Evolutionary conservation across 1,140 invertebrate species (phyloP), one percentile per base, ranked within the genome.

Genomic region (Probaryconus sp.): DNA sequence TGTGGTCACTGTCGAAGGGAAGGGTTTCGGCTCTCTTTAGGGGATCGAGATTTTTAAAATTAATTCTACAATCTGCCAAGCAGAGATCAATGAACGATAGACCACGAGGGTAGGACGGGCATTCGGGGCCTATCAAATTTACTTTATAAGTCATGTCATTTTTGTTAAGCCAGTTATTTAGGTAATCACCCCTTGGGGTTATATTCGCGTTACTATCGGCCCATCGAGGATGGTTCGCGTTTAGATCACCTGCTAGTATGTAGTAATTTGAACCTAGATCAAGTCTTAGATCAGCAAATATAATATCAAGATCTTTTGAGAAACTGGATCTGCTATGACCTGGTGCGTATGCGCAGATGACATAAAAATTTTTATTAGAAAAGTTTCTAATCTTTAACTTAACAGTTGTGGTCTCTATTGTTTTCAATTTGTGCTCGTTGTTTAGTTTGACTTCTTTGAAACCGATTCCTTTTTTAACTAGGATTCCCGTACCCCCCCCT

Each of bases 171-270:
- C 71, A 74, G 7, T 47, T 51, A 0, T 26, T 14, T 6, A 74
- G 13, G 5, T 58, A 48, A 3, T 14, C 31, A 5, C 72, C 65
- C 26, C 72, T 50, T 6, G 24, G 17, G 6, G 64, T 70, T 6
- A 2, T 43, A 6, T 7, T 31, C 5, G 11, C 10, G 6, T 26
- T 40, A 2, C 3, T 3, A 7, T 45, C n/a, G 3, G 17, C 18
- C 60, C 50, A 73, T 10, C 18, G 5, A 5, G 9, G n/a, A 11
- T 65, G 61, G 9, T 38, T 51, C 0, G 60, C 50, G 13, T 72
- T 65, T 3, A 72, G 35, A 18, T 72, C 50, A 2, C 69, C 69
- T 0, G 28, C 42, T 10, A 71, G 7, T 13, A 71, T 24, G 20
- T 45, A 71, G 4, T 17, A 55, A 16, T 69, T 58, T 1, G 5